phyloP scores from a whole-genome alignment of 2,113 vertebrate species.

The Dasyprocta punctata region DNA sequence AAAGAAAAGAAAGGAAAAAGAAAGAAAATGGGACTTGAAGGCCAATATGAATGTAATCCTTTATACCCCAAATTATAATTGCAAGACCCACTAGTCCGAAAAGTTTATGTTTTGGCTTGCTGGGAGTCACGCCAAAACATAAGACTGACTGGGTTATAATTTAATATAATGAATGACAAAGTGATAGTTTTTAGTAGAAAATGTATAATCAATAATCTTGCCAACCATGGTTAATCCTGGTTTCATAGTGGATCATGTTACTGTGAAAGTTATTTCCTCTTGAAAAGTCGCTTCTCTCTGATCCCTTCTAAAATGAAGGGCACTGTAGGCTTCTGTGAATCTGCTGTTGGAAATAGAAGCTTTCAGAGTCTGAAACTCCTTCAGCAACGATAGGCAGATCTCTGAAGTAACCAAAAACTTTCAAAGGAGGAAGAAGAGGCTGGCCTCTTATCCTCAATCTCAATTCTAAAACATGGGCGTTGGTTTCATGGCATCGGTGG shows the following conservation, averaged over 20 bases:
- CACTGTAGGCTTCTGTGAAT: background rate
- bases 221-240: background rate
- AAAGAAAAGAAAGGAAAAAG: background rate
- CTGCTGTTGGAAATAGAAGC: background rate
- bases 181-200: background rate
- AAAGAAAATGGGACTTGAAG: background rate
- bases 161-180: constrained; percentile 42
- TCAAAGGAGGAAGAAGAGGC: background rate
- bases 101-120: constrained; percentile 34
- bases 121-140: background rate
- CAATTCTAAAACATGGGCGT: background rate
- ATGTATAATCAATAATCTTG: background rate
- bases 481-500: background rate
- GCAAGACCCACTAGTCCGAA: constrained; percentile 26
- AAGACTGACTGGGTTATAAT: background rate
- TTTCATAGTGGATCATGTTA: background rate
- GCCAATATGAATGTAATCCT: background rate
- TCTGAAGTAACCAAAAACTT: background rate
- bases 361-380: background rate
- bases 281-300: constrained; percentile 22
- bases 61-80: background rate
- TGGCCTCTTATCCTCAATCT: background rate
- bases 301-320: background rate
- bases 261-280: background rate
- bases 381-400: background rate